Base-by-base conservation (phyloP, 2,113 vertebrate genomes). In the Nerophis ophidion region DNA sequence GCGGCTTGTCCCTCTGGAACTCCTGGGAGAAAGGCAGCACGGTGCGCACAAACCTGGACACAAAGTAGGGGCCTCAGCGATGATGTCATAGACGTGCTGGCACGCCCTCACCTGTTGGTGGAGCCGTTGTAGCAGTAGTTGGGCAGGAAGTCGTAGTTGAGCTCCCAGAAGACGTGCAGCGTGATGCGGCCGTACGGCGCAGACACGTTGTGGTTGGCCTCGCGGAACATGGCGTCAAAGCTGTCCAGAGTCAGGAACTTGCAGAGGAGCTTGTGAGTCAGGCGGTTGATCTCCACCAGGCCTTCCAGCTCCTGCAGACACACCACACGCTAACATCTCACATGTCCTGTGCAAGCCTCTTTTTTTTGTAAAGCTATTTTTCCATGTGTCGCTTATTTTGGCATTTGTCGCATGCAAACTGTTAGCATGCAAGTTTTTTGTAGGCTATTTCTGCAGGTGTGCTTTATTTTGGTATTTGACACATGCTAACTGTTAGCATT, bases 81-180 rank as follows among this genome's bases (percentile, higher is more conserved):
- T 12, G 6, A 42, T 5, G 10, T 12, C 12, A 11, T 9, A 14
- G n/a, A 5, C 1, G 11, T 12, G 19, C 26, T 3, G 19, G 1
- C 46, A 7, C 9, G 26, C 34, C 11, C 82, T 17, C 63, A 98
- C 97, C 97, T 92, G 89, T 96, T 98, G 59, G 97, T 99, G 63
- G 97, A 99, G 14, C 97, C 97, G 0, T 99, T 99, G 89, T 99
- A 99, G 89, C 97, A 99, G 74, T 99, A 99, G 90, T 99, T 99
- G 71, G 97, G 97, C 66, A 99, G 85, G 85, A 99, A 99, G 88
- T 99, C 97, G 0, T 96, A 99, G 85, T 99, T 99, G 70, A 99
- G 93, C 81, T 99, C 97, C 97, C 97, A 99, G 89, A 99, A 99
- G 85, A 99, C 97, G 0, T 99, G 97, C 53, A 99, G 90, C 0